Evolutionary conservation across 2,113 vertebrate species (phyloP).

Genomic region (Oryzias melastigma): DNA sequence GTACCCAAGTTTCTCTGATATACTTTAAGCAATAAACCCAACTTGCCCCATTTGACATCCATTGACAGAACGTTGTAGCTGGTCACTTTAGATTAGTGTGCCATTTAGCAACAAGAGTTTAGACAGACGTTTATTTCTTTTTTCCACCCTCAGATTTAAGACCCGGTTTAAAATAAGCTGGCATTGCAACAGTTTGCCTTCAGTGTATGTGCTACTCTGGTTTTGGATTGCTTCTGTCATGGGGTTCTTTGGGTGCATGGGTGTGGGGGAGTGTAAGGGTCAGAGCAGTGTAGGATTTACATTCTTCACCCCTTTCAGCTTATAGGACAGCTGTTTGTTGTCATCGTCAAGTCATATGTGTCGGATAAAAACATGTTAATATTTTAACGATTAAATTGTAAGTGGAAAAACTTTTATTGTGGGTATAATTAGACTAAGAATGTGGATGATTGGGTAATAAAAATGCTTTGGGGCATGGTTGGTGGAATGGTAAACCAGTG

Average conservation of each 20-base stretch:
- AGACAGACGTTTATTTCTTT: slow-evolving; percentile 12
- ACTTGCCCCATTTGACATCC: slow-evolving; percentile 15
- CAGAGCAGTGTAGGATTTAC: slow-evolving; percentile 27
- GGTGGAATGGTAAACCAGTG: slow-evolving; percentile 30
- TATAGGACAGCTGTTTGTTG: slow-evolving; percentile 63
- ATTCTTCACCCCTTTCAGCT: slow-evolving; percentile 49
- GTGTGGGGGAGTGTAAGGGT: slow-evolving; percentile 47
- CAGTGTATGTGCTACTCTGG: slow-evolving; percentile 27
- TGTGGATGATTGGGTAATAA: not conserved
- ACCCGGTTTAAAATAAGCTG: slow-evolving; percentile 2
- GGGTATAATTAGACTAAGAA: slow-evolving; percentile 2
- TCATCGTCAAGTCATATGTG: slow-evolving; percentile 24
- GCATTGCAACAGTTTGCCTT: slow-evolving; percentile 20
- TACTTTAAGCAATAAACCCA: slow-evolving; percentile 24
- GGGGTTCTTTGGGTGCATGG: slow-evolving; percentile 27
- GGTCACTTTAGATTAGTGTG: slow-evolving; percentile 27
- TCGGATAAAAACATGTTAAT: not conserved
- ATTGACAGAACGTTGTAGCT: slow-evolving; percentile 22
- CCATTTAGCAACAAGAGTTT: slow-evolving; percentile 12
- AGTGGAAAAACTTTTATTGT: slow-evolving; percentile 1
- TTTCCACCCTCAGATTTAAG: slow-evolving; percentile 13
- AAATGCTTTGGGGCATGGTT: slow-evolving; percentile 3
- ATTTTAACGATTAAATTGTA: not conserved
- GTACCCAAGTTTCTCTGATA: slow-evolving; percentile 16
- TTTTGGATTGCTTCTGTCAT: slow-evolving; percentile 37